Evolutionary conservation across 2,797 vertebrate genomes (phyloP), one percentile per base, ranked within the genome.

Genomic region (Margarornis squamiger): DNA sequence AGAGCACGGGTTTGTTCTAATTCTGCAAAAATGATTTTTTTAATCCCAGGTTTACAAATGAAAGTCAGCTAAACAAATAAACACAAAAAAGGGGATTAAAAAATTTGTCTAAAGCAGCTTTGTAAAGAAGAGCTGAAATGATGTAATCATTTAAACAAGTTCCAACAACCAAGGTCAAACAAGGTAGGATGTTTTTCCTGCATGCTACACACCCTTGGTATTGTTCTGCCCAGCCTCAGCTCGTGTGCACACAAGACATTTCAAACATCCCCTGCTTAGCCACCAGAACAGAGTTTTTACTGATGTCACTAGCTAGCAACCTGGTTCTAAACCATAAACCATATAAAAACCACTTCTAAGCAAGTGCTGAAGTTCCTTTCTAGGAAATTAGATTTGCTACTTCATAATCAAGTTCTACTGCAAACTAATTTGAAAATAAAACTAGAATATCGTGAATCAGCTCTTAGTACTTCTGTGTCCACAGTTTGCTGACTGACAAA

Each of bases 21-120:
- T 84, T 95, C 84, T 59, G 61, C 70, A 91, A 88, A 92, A 96
- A 85, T 54, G 8, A 70, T 68, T 93, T 83, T 86, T 95, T 93
- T 27, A 94, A 95, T 94, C 81, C 74, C 39, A 48, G 68, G 70
- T 88, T 94, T 94, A 95, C 81, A 86, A 96, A 96, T 82, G 55
- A 78, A 92, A 93, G 52, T 81, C 89, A 93, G 65, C 62, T 81
- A 89, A 95, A 93, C 65, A 92, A 95, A 95, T 90, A 84, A 85
- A 91, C 30, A 77, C 79, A 92, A 95, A 96, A 68, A 94, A 74
- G 65, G 58, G 84, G 96, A 97, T 97, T 95, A 92, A 92, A 93
- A 86, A 34, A 81, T 65, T 85, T 93, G 82, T 73, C 65, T 90
- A 95, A 95, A 95, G 76, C 96, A 94, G 93, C 82, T 97, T 96